A percentile compares a stretch with the other conserved stretches of the same genome.
These are phyloP conservation scores for Idaea aversata DNA, from an alignment of 2,888 invertebrate genomes.

Conservation along the genomic window DNA sequence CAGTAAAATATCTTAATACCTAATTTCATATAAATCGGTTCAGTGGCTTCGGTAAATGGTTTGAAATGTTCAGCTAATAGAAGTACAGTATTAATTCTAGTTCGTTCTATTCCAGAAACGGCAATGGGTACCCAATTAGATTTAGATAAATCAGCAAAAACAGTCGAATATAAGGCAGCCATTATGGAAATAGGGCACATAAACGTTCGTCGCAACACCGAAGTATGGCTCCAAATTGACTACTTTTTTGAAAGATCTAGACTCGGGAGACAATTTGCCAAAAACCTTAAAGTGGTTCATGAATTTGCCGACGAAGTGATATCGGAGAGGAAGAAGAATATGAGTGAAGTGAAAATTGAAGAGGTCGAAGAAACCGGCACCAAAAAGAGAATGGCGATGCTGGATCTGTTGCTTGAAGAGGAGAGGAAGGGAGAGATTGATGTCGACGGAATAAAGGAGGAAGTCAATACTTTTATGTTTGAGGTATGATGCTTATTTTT, in stretches of 20 bases:
- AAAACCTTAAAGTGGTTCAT: slow-evolving; percentile 69
- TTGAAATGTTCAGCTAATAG: too few species aligned
- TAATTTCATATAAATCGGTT: too few species aligned
- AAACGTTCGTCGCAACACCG: slow-evolving; percentile 47
- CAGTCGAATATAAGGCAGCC: slow-evolving; percentile 73
- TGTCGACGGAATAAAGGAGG: slow-evolving; percentile 83
- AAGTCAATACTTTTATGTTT: slow-evolving; percentile 86
- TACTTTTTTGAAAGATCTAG: slow-evolving; percentile 69
- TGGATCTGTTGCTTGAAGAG: slow-evolving; percentile 83
- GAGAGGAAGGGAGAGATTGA: slow-evolving; percentile 80
- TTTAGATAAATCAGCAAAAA: slow-evolving; percentile 53
- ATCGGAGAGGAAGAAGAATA: slow-evolving; percentile 55
- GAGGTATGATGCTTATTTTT: slow-evolving; percentile 16
- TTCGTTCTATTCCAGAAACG: slow-evolving; percentile 57
- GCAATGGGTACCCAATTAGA: slow-evolving; percentile 83
- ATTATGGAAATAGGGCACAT: slow-evolving; percentile 61
- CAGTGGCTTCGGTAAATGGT: too few species aligned
- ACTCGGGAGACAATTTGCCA: slow-evolving; percentile 69
- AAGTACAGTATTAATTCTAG: neutral
- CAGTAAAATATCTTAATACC: too few species aligned
- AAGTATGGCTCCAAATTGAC: slow-evolving; percentile 80
- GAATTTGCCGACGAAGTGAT: slow-evolving; percentile 80
- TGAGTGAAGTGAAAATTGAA: slow-evolving; percentile 14
- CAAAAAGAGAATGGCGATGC: slow-evolving; percentile 81
- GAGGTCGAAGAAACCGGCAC: slow-evolving; percentile 17